A percentile compares a stretch with the other conserved stretches of the same genome.
These are phyloP conservation scores for Lucifuga dentata DNA, from an alignment of 2,113 vertebrate genomes.

Conservation along the genomic window DNA sequence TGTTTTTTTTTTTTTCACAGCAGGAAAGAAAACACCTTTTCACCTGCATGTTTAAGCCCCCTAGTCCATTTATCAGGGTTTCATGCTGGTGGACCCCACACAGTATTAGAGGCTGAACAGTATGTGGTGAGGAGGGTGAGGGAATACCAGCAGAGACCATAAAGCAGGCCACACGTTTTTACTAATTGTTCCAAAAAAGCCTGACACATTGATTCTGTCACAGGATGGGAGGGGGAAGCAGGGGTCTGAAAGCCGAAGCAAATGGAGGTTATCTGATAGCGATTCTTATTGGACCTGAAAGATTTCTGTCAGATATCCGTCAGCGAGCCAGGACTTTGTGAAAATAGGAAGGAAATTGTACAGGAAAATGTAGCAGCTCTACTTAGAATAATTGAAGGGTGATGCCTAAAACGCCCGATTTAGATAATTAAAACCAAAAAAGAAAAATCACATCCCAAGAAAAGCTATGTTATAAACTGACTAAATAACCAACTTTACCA, in stretches of 20 bases:
- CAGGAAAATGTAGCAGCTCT: too few species aligned
- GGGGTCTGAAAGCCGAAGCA: neutral
- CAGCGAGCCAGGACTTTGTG: too few species aligned
- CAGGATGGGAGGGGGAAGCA: slow-evolving; percentile 2
- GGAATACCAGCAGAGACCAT: slow-evolving; percentile 46
- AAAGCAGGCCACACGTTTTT: slow-evolving; percentile 50
- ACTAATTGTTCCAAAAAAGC: slow-evolving; percentile 59
- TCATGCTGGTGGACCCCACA: slow-evolving; percentile 68
- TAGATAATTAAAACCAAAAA: too few species aligned
- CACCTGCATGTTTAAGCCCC: slow-evolving; percentile 6
- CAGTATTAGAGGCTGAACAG: slow-evolving; percentile 38
- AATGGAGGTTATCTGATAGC: neutral
- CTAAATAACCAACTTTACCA: too few species aligned
- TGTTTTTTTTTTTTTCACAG: neutral
- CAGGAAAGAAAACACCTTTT: slow-evolving; percentile 21
- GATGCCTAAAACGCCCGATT: too few species aligned
- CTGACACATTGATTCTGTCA: slow-evolving; percentile 58
- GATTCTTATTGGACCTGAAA: neutral
- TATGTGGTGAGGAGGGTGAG: slow-evolving; percentile 45
- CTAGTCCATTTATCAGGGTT: slow-evolving; percentile 15
- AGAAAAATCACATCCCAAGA: too few species aligned
- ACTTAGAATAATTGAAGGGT: too few species aligned
- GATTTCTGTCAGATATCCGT: neutral
- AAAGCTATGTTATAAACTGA: too few species aligned
- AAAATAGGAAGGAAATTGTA: too few species aligned